Evolutionary conservation across 2,113 vertebrate genomes (phyloP), one percentile per base, ranked within the genome.

Genomic region (Platanista minor): DNA sequence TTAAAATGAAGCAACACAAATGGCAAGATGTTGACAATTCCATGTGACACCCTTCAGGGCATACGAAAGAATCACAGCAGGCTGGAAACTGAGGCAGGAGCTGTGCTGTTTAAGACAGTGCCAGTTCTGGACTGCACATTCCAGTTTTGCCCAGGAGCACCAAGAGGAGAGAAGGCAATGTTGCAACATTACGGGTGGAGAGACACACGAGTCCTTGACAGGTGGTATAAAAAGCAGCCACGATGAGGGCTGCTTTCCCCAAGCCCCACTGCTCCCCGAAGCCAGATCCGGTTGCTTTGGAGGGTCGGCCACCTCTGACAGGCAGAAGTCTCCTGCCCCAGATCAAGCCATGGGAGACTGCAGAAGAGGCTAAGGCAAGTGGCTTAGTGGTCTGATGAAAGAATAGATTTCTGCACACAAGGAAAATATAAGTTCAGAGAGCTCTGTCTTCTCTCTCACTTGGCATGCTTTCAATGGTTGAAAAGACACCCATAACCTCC

Each of bases 361-460:
- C 86, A 80, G 82, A 77, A 90, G 84, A 75, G 77, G 82, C 91
- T 95, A 97, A 95, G 90, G 94, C 86, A 91, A 78, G 93, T 57
- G 96, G 92, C 72, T 82, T 39, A 87, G 85, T 75, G 77, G 85
- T 95, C 97, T 95, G 95, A 98, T 93, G 97, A 98, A 96, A 96
- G 98, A 85, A n/a, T 81, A 97, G 83, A 96, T 97, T 66, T 97
- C 67, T 52, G 87, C 33, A 83, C 31, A 36, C 93, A 90, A 1
- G 96, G 97, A 90, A 97, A 94, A 94, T 87, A 67, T 93, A 98
- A 97, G 96, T 75, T 97, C 77, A 71, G 72, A 8, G 46, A 96
- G 96, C 96, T 98, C 97, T 96, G 93, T 95, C 94, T 96, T 98
- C 97, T 93, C 93, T 97, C 94, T 96, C 96, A 97, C 87, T 64